Conservation (phyloP, 2,113 vertebrate species). For the Hucho hucho region DNA sequence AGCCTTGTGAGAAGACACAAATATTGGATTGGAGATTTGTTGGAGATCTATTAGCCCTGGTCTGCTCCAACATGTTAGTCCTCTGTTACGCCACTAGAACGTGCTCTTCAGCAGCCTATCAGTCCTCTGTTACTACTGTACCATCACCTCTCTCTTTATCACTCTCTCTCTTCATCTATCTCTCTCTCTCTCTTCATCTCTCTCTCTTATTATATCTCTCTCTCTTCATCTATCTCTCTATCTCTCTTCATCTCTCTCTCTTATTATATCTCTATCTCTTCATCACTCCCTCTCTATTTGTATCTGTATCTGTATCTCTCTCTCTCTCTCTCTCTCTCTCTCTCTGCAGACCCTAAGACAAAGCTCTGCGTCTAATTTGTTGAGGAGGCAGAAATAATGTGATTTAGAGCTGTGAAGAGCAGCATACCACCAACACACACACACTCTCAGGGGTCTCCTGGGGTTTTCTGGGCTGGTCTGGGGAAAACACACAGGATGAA, state of each 20-base stretch:
- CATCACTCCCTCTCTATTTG: not conserved
- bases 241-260: not conserved
- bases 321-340: constrained; percentile 37
- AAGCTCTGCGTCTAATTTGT: constrained; percentile 65
- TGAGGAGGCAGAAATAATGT: constrained; percentile 58
- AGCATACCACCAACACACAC: constrained; percentile 34
- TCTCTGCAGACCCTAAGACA: constrained; percentile 28
- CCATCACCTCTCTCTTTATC: not conserved
- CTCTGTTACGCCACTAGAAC: constrained; percentile 76
- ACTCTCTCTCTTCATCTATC: too few relatives aligned
- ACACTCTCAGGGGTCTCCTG: not conserved
- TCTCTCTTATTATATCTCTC: not conserved
- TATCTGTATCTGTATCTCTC: not conserved
- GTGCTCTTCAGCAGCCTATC: constrained; percentile 85
- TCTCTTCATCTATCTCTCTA: constrained; percentile 29
- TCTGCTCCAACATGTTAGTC: constrained; percentile 50
- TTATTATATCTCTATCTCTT: not conserved
- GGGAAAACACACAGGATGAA: constrained; percentile 40
- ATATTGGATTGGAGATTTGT: too few relatives aligned
- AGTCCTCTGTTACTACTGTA: constrained; percentile 3
- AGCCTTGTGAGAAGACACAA: too few relatives aligned
- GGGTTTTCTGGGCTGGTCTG: constrained; percentile 17
- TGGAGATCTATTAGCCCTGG: not conserved
- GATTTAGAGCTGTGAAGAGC: constrained; percentile 49
- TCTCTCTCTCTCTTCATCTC: too few relatives aligned